These are phyloP conservation scores for Cacoxenus indagator DNA, from an alignment of 2,888 invertebrate species.

Conservation along the genomic window DNA sequence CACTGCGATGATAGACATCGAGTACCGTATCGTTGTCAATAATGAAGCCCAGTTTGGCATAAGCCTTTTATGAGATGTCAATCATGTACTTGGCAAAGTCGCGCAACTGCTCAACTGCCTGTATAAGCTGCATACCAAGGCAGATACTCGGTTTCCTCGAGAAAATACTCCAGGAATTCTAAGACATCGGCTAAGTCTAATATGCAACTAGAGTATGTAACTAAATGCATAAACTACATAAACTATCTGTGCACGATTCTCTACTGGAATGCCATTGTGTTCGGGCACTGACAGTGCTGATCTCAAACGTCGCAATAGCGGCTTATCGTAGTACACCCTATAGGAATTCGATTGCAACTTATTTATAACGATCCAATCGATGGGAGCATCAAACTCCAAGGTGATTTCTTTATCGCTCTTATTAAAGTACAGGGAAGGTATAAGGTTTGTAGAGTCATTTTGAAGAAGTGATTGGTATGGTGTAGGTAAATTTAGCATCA, in stretches of 20 bases:
- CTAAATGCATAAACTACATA: slow-evolving; percentile 82
- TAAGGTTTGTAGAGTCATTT: slow-evolving; percentile 49
- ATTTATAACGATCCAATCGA: slow-evolving; percentile 65
- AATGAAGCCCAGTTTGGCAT: slow-evolving; percentile 72
- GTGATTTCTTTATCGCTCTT: slow-evolving; percentile 27
- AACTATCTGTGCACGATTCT: slow-evolving; percentile 82
- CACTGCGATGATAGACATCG: slow-evolving; percentile 74
- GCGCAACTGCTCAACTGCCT: slow-evolving; percentile 42
- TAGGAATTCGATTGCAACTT: slow-evolving; percentile 70
- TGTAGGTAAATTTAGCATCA: slow-evolving; percentile 48
- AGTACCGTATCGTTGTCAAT: slow-evolving; percentile 72
- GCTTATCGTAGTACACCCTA: slow-evolving; percentile 78
- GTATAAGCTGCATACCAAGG: slow-evolving; percentile 81
- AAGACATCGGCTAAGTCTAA: slow-evolving; percentile 68
- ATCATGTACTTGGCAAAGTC: slow-evolving; percentile 69
- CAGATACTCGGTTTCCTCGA: slow-evolving; percentile 78
- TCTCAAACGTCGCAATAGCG: slow-evolving; percentile 72
- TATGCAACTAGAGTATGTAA: slow-evolving; percentile 74
- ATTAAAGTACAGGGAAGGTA: slow-evolving; percentile 46
- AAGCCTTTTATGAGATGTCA: slow-evolving; percentile 71
- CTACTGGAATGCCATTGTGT: slow-evolving; percentile 51
- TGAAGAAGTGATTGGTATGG: slow-evolving; percentile 60
- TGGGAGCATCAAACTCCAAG: slow-evolving; percentile 29
- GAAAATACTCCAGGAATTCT: slow-evolving; percentile 78
- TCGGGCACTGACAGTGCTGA: slow-evolving; percentile 38